Conservation (phyloP, 1,140 invertebrate genomes). For the Ladona fulva region DNA sequence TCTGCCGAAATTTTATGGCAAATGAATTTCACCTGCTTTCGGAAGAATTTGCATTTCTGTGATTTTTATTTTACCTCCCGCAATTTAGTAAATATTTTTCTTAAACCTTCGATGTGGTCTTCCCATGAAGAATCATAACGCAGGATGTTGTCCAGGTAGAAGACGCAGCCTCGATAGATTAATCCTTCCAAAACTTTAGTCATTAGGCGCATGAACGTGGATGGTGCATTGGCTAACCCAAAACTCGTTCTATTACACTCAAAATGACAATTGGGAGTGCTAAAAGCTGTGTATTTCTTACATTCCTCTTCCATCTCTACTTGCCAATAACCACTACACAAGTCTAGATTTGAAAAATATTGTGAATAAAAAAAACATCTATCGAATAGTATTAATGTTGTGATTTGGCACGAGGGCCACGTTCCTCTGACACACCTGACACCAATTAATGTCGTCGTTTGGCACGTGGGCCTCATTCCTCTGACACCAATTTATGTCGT, state of each 20-base stretch:
- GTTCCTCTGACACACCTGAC: no score
- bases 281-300: slow-evolving; percentile 31
- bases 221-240: slow-evolving; percentile 26
- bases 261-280: slow-evolving; percentile 23
- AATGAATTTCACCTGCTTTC: background rate
- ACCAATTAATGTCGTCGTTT: no score
- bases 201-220: slow-evolving; percentile 23
- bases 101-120: background rate
- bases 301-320: slow-evolving; percentile 19
- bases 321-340: no score
- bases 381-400: no score
- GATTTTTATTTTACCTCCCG: background rate
- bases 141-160: background rate
- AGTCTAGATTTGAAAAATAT: no score
- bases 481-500: no score
- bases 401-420: no score
- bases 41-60: slow-evolving; percentile 15
- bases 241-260: slow-evolving; percentile 27
- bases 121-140: background rate
- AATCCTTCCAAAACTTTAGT: slow-evolving; percentile 16
- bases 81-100: background rate
- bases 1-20: background rate
- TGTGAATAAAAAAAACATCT: no score
- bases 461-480: no score
- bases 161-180: no score